These are phyloP conservation scores for Branchipolynoe longqiensis DNA, from an alignment of 2,888 invertebrate genomes.

Conservation along the genomic window DNA sequence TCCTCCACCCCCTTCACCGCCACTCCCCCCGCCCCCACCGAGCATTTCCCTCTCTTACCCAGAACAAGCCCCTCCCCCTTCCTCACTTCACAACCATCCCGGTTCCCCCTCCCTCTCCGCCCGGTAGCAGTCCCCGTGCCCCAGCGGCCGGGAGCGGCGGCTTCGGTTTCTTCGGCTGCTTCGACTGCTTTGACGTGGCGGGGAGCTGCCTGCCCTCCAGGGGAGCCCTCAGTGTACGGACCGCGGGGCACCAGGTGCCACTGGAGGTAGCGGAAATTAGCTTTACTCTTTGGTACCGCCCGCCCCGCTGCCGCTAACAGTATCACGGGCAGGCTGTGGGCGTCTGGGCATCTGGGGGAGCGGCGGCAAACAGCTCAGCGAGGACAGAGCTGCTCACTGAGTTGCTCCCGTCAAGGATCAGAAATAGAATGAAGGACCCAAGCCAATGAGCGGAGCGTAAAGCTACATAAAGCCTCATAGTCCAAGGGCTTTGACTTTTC, in stretches of 20 bases:
- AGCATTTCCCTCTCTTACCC: neutral
- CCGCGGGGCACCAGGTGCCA: conserved; percentile 16
- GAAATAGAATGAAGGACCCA: too few relatives aligned
- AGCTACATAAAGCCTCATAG: too few relatives aligned
- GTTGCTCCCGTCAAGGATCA: too few relatives aligned
- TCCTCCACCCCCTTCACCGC: too few relatives aligned
- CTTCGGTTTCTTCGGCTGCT: too few relatives aligned
- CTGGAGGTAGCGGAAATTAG: conserved; percentile 2
- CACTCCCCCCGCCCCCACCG: too few relatives aligned
- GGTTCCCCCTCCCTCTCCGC: neutral
- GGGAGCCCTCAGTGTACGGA: too few relatives aligned
- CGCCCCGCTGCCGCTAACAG: conserved; percentile 12
- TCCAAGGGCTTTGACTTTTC: too few relatives aligned
- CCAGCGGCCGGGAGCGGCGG: neutral
- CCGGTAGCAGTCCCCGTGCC: neutral
- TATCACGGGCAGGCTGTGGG: conserved; percentile 13
- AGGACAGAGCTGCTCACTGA: conserved; percentile 7
- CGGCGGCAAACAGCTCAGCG: neutral
- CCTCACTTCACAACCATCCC: neutral
- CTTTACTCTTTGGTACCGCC: conserved; percentile 32
- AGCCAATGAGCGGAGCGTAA: too few relatives aligned
- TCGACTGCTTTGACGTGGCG: too few relatives aligned
- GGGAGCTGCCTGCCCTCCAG: too few relatives aligned
- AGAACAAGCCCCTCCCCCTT: neutral
- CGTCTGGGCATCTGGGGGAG: neutral